Base-by-base conservation (phyloP, 2,797 vertebrate genomes). In the Aphelocoma californica region DNA sequence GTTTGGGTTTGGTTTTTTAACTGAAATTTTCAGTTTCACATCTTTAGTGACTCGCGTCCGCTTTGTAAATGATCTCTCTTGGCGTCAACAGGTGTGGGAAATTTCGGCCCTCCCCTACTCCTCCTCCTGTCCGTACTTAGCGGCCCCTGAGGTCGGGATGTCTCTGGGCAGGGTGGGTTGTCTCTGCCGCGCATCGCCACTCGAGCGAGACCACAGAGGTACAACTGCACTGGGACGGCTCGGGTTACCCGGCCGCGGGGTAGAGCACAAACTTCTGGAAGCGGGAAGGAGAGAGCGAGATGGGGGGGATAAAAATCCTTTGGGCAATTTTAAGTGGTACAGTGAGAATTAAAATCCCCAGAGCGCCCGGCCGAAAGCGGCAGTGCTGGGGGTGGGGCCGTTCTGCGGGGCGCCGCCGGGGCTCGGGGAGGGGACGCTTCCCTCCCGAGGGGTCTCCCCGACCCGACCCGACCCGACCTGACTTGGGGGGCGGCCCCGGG, bases 281-380 rank as follows among this genome's bases (percentile, higher is more conserved):
- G n/a, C 4, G 44, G 11, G 14, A 54, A 42, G 70, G 53, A 26
- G 25, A 18, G 18, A 16, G 32, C 2, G 10, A 7, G 18, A 14
- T 7, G 6, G 11, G 17, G 2, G 2, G 14, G 4, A 6, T 32
- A 16, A 38, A 17, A 44, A 24, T 10, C 64, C 40, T 29, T 3
- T 1, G 8, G 3, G 71, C 44, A 6, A 5, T 54, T 54, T 29
- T 1, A 24, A 32, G 8, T 1, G 25, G 17, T 2, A 3, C 8
- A 1, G 31, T 10, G 18, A 5, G 26, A 45, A 25, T 23, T 25
- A 4, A n/a, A 60, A 20, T 5, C 18, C 25, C 17, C 31, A 6
- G 14, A 34, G 48, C 29, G 19, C 29, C 40, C 15, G 47, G n/a
- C 18, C 17, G 10, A 31, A 14, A 18, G 67, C 50, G 17, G 57